Evolutionary conservation across 1,140 invertebrate species (phyloP).

Genomic region (Wasmannia auropunctata): DNA sequence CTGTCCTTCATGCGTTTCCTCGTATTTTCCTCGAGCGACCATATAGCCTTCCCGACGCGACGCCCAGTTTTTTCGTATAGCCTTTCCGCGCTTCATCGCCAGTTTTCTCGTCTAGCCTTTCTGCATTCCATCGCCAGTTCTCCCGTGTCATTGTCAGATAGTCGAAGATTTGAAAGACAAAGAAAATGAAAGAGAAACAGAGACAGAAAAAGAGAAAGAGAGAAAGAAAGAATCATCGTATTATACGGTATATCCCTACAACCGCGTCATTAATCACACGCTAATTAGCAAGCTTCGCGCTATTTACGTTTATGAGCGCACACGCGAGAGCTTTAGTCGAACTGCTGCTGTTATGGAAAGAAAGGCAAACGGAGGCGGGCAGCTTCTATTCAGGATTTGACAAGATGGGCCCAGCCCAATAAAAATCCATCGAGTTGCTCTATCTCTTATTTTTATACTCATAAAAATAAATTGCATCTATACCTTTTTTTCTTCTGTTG

Average conservation of each 20-base stretch:
- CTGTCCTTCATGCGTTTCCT: conserved; percentile 2
- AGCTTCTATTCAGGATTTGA: neutral
- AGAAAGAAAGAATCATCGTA: neutral
- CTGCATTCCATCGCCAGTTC: conserved; percentile 12
- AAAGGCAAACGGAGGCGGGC: neutral
- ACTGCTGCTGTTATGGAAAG: neutral
- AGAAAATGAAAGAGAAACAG: neutral
- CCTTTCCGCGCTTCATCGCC: conserved; percentile 40
- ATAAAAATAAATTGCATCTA: conserved; percentile 7
- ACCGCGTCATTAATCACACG: conserved; percentile 58
- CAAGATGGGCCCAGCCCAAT: no score
- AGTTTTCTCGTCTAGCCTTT: neutral
- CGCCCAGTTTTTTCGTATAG: no score
- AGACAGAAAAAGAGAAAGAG: neutral
- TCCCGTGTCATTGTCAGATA: neutral
- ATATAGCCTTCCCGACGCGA: neutral
- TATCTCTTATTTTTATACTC: neutral
- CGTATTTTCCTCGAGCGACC: conserved; percentile 20
- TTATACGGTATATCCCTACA: conserved; percentile 63
- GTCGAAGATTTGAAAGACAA: neutral
- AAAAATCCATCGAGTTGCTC: no score
- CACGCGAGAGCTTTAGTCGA: neutral
- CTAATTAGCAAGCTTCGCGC: conserved; percentile 46
- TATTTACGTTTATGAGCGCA: conserved; percentile 26
- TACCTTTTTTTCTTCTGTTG: neutral